Evolutionary conservation across 2,113 vertebrate species (phyloP), one percentile per base, ranked within the genome.

Genomic region (Blennius ocellaris): DNA sequence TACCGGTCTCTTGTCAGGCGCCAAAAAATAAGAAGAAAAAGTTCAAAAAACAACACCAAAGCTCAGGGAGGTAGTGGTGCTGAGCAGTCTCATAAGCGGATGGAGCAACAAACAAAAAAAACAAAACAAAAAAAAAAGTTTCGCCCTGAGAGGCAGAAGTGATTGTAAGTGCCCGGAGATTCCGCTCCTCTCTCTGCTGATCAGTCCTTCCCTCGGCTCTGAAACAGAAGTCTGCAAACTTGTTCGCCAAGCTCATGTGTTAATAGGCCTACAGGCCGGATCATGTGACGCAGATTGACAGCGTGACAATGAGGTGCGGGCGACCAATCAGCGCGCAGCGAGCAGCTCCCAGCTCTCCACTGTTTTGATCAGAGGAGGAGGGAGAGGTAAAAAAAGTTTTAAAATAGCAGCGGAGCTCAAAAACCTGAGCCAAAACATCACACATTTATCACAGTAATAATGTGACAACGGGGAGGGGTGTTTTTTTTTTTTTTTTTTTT

Each of bases 241-340:
- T 93, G 84, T 87, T 76, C 78, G 38, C 82, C 88, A 80, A 88
- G 81, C 91, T 91, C 90, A 80, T 91, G 74, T 87, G 93, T 95
- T 93, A 92, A 92, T 90, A 93, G 93, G 87, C 87, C 88, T 62
- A 60, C 81, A 76, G 89, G 74, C 84, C 69, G 72, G 44, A 50
- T 86, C 93, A 93, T 92, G 94, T 94, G 93, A 94, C 91, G 76
- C 58, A 15, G 95, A 96, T 93, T 97, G 96, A 97, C 96, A 95
- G 95, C 82, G 73, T 94, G 87, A 93, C 94, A 93, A 95, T 94
- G 94, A 92, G 92, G 54, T 64, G 59, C 81, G 39, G 72, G 67
- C 73, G 90, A 87, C 97, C 97, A 99, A 99, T 98, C 96, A 93
- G 89, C 11, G 92, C 77, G 60, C 62, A 76, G 89, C 11, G 92